Percentiles rank a stretch among this genome's conserved stretches.
phyloP scores from a whole-genome alignment of 2,113 vertebrate genomes.

The Tonatia bakeri region DNA sequence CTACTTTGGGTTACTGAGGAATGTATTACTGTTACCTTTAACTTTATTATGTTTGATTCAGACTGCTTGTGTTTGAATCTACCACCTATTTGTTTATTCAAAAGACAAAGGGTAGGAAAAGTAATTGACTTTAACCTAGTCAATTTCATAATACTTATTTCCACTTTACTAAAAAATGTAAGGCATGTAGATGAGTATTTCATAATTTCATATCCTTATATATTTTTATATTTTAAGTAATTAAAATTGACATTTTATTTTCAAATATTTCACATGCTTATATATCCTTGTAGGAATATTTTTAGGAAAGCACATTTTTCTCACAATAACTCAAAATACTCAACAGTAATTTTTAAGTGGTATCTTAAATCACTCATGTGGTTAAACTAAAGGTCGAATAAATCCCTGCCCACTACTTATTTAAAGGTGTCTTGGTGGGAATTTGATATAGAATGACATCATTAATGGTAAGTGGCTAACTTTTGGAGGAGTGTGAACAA shows the following conservation, averaged over 20 bases:
- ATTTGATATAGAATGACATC: slow-evolving; percentile 51
- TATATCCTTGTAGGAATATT: not conserved
- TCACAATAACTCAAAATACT: slow-evolving; percentile 46
- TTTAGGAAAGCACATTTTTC: slow-evolving; percentile 23
- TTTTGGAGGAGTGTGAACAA: not conserved
- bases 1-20: not conserved
- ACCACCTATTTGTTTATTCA: not conserved
- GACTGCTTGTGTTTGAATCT: not conserved
- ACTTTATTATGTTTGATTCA: slow-evolving; percentile 18
- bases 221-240: not conserved
- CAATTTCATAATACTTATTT: slow-evolving; percentile 5
- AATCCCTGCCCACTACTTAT: slow-evolving; percentile 56
- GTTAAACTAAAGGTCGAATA: slow-evolving; percentile 68
- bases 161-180: slow-evolving; percentile 14
- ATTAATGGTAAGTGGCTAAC: slow-evolving; percentile 38
- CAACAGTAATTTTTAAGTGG: slow-evolving; percentile 40
- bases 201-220: not conserved
- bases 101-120: not conserved
- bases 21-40: not conserved
- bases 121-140: slow-evolving; percentile 16
- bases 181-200: not conserved
- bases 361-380: slow-evolving; percentile 47
- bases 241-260: slow-evolving; percentile 23
- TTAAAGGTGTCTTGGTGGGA: slow-evolving; percentile 70
- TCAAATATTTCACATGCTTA: slow-evolving; percentile 32